These are phyloP conservation scores for Rugalucina vietnamica DNA, from an alignment of 2,888 invertebrate genomes.

Conservation along the genomic window DNA sequence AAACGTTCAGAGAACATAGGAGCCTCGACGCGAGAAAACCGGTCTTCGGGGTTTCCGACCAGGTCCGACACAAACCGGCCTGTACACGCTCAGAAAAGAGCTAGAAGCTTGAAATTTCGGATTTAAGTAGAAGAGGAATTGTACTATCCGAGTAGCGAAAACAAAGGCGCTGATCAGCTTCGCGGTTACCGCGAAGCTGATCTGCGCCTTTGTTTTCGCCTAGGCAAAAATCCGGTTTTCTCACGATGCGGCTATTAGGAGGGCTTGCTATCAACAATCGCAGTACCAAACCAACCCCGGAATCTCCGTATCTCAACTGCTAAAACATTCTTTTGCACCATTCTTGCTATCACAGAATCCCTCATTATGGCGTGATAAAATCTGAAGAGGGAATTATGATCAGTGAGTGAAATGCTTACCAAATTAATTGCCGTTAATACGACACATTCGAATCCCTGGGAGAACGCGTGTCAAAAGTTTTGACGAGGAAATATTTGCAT, in stretches of 20 bases:
- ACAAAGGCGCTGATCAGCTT: too few relatives aligned
- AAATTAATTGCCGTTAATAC: constrained; percentile 43
- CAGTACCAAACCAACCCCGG: not conserved
- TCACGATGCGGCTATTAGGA: too few relatives aligned
- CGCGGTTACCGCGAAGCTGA: too few relatives aligned
- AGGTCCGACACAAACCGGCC: too few relatives aligned
- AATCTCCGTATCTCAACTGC: not conserved
- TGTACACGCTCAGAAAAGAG: too few relatives aligned
- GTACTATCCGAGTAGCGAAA: too few relatives aligned
- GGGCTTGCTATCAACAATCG: constrained; percentile 2
- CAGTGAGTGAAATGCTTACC: constrained; percentile 28
- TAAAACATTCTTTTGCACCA: constrained; percentile 1
- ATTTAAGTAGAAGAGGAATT: too few relatives aligned
- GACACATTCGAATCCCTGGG: constrained; percentile 36
- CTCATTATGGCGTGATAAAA: constrained; percentile 15
- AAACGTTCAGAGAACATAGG: not conserved
- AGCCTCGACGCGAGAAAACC: too few relatives aligned
- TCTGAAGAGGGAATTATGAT: constrained; percentile 36
- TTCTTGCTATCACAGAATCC: not conserved
- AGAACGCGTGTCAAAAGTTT: constrained; percentile 35
- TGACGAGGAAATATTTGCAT: not conserved
- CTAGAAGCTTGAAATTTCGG: too few relatives aligned
- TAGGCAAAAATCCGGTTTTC: too few relatives aligned
- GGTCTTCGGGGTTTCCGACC: too few relatives aligned
- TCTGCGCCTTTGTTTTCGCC: too few relatives aligned